Evolutionary conservation across 1,140 invertebrate genomes (phyloP).

Genomic region (Rhyacophila brunnea): DNA sequence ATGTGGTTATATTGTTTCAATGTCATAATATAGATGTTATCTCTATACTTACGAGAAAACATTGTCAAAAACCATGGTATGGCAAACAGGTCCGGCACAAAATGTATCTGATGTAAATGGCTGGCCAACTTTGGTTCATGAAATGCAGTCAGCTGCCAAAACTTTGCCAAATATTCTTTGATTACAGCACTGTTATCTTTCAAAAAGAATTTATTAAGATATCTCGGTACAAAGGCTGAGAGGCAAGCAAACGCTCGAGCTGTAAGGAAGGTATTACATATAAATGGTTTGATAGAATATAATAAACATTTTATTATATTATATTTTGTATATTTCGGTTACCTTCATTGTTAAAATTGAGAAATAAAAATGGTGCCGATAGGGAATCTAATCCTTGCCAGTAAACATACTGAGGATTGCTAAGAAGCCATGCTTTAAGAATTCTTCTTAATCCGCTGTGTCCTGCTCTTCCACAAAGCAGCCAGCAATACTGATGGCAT

Average conservation of each 20-base stretch:
- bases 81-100: slow-evolving; percentile 98
- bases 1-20: no score
- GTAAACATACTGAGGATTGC: slow-evolving; percentile 95
- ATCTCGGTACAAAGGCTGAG: slow-evolving; percentile 92
- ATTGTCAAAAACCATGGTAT: slow-evolving; percentile 99
- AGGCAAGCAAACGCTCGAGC: slow-evolving; percentile 93
- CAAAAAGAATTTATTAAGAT: slow-evolving; percentile 96
- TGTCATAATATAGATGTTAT: neutral
- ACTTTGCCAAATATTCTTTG: slow-evolving; percentile 96
- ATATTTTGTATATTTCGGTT: slow-evolving; percentile 19
- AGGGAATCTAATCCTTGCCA: slow-evolving; percentile 99
- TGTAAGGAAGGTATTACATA: slow-evolving; percentile 49
- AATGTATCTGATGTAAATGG: slow-evolving; percentile 90
- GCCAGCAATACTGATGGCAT: slow-evolving; percentile 98
- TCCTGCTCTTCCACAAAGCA: slow-evolving; percentile 89
- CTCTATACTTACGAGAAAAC: slow-evolving; percentile 88
- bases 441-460: slow-evolving; percentile 91
- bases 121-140: slow-evolving; percentile 91
- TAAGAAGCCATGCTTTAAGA: slow-evolving; percentile 95
- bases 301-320: neutral
- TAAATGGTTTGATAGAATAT: neutral
- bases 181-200: slow-evolving; percentile 97
- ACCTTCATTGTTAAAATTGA: slow-evolving; percentile 98
- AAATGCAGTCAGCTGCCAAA: slow-evolving; percentile 93
- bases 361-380: slow-evolving; percentile 93